Percentiles rank a stretch among this genome's conserved stretches.
Conservation (phyloP, 2,113 vertebrate genomes). For the Mohoua ochrocephala region DNA sequence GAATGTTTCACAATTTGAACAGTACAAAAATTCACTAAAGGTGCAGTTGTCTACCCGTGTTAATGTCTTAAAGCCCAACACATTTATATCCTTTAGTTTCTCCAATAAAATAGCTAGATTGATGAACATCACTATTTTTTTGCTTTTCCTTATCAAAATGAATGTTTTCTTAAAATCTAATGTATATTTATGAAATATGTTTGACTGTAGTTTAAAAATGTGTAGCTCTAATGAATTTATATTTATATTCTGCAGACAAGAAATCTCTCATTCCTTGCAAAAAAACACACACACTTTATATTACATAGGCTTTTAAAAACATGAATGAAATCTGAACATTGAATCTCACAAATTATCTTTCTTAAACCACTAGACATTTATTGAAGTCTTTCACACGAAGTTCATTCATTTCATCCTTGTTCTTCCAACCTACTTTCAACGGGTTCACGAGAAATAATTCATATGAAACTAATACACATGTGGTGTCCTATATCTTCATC, state of each 20-base stretch:
- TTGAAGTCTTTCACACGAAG: constrained; percentile 49
- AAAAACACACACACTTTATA: background rate
- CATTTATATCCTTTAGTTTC: background rate
- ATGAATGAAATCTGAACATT: background rate
- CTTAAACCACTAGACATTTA: constrained; percentile 40
- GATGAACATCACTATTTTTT: background rate
- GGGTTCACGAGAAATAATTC: constrained; percentile 84
- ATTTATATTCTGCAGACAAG: background rate
- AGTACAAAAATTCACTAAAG: background rate
- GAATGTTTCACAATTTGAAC: background rate
- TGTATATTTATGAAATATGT: background rate
- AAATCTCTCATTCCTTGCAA: background rate
- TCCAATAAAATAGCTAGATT: background rate
- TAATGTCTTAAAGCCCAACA: background rate
- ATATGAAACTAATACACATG: constrained; percentile 83
- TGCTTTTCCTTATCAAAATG: background rate
- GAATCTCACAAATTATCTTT: background rate
- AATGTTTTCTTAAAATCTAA: background rate
- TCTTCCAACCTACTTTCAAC: constrained; percentile 69
- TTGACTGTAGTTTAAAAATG: background rate
- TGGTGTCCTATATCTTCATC: constrained; percentile 83
- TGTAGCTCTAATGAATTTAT: background rate
- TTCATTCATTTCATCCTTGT: constrained; percentile 43
- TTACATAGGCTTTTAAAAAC: background rate
- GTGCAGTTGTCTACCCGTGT: background rate